Conservation (phyloP, 2,888 invertebrate species). For the Homarus gammarus region DNA sequence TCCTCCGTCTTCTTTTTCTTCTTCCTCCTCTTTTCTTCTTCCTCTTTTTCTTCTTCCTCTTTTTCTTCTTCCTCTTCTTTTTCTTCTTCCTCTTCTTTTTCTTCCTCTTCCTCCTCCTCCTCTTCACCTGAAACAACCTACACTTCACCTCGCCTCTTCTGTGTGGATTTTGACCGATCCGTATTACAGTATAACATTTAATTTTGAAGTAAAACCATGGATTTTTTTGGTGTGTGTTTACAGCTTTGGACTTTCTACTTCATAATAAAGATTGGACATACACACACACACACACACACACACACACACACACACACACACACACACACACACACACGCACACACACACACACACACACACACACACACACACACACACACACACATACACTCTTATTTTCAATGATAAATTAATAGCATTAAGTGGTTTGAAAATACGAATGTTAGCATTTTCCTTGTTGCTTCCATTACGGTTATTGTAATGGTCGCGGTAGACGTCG, state of each 20-base stretch:
- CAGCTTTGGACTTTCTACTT: background rate
- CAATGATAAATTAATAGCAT: conserved; percentile 28
- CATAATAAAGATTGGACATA: background rate
- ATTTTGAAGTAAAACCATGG: background rate
- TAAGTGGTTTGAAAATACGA: conserved; percentile 7
- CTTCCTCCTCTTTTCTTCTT: background rate
- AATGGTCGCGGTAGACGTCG: background rate
- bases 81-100: background rate
- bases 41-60: background rate
- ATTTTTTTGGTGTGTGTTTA: background rate
- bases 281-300: too few species aligned
- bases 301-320: too few species aligned
- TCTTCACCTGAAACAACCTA: background rate
- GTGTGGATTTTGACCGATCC: background rate
- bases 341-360: too few species aligned
- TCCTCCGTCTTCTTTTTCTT: background rate
- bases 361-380: too few species aligned
- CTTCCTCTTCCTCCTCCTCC: background rate
- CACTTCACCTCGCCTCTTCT: background rate
- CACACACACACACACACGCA: too few species aligned
- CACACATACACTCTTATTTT: conserved; percentile 23
- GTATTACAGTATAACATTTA: background rate
- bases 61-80: background rate
- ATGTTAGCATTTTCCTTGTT: background rate
- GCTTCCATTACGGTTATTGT: conserved; percentile 17